phyloP scores from a whole-genome alignment of 2,113 vertebrate species.

The Chitala chitala region DNA sequence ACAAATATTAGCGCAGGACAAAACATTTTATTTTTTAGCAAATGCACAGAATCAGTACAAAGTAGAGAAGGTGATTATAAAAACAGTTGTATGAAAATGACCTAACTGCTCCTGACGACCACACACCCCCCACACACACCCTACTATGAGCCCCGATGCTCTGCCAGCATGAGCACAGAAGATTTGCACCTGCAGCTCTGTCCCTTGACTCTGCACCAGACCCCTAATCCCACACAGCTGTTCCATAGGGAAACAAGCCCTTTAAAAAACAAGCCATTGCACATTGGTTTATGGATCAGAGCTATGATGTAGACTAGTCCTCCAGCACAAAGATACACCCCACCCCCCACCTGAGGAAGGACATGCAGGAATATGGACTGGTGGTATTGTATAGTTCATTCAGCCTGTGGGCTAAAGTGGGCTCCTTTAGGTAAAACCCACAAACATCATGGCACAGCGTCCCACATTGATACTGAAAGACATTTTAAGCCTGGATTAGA shows the following conservation, averaged over 20 bases:
- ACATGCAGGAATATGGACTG: not conserved
- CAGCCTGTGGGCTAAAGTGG: not conserved
- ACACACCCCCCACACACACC: not conserved
- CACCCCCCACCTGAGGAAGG: constrained; percentile 35
- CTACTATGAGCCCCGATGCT: not conserved
- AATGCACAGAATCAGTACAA: too few relatives aligned
- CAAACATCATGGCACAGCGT: not conserved
- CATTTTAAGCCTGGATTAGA: constrained; percentile 9
- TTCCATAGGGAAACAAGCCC: constrained; percentile 60
- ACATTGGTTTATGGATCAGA: constrained; percentile 35
- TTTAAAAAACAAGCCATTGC: constrained; percentile 61
- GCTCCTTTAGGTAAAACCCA: not conserved
- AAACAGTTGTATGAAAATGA: too few relatives aligned
- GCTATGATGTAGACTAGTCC: constrained; percentile 24
- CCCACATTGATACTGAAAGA: not conserved
- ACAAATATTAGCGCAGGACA: not conserved
- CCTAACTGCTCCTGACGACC: not conserved
- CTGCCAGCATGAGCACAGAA: constrained; percentile 36
- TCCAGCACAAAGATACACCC: constrained; percentile 28
- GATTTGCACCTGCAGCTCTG: constrained; percentile 34
- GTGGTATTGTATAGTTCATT: not conserved
- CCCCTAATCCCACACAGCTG: constrained; percentile 64
- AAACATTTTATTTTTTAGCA: too few relatives aligned
- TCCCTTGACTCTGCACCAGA: constrained; percentile 41
- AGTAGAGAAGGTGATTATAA: too few relatives aligned